phyloP scores from a whole-genome alignment of 2,888 invertebrate species.

The Allacma fusca region DNA sequence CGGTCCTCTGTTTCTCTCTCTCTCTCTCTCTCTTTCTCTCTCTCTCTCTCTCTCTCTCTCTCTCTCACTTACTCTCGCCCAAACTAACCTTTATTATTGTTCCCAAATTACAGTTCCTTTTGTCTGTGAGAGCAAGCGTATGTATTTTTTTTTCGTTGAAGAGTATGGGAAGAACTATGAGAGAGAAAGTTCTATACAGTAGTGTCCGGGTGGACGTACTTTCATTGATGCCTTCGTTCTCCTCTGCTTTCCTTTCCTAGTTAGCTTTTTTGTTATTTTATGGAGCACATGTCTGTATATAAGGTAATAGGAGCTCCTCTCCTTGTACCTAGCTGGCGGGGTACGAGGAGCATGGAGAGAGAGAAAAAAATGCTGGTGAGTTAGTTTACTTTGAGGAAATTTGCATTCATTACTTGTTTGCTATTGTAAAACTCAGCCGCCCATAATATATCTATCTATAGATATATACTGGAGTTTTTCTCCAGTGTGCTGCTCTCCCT shows the following conservation, averaged over 20 bases:
- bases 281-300: not conserved
- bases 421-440: not conserved
- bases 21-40: slow-evolving; percentile 11
- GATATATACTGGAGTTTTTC: too few relatives aligned
- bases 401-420: slow-evolving; percentile 50
- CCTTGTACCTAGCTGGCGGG: not conserved
- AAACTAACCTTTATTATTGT: slow-evolving; percentile 6
- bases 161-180: too few relatives aligned
- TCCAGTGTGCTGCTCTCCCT: too few relatives aligned
- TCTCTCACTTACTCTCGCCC: not conserved
- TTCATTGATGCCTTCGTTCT: not conserved
- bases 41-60: too few relatives aligned
- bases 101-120: not conserved
- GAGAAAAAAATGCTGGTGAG: slow-evolving; percentile 3
- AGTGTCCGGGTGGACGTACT: too few relatives aligned
- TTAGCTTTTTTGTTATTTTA: too few relatives aligned
- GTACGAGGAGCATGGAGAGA: not conserved
- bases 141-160: too few relatives aligned
- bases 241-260: not conserved
- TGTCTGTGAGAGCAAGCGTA: too few relatives aligned
- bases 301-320: not conserved
- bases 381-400: slow-evolving; percentile 39
- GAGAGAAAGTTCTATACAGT: too few relatives aligned
- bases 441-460: not conserved
- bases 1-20: slow-evolving; percentile 24